These are phyloP conservation scores for Carposina sasakii DNA, from an alignment of 1,140 invertebrate species.

Conservation along the genomic window DNA sequence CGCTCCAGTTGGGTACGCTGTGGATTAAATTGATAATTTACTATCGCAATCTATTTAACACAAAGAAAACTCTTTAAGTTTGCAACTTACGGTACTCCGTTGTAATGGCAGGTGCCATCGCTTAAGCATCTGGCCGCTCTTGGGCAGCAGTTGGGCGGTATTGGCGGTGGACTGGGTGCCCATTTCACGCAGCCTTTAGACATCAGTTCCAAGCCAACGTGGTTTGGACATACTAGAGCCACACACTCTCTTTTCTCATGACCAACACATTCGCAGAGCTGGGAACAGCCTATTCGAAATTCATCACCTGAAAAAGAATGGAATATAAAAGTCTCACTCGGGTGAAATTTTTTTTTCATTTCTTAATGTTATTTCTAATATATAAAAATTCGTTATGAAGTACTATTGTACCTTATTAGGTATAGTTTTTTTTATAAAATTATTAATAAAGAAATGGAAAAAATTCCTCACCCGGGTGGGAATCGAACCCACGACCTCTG, in stretches of 20 bases:
- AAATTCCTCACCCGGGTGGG: too few species aligned
- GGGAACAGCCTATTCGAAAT: constrained; percentile 84
- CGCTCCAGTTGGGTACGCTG: constrained; percentile 78
- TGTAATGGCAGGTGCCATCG: constrained; percentile 84
- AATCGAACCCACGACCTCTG: too few species aligned
- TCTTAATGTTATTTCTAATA: too few species aligned
- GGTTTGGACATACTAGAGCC: constrained; percentile 85
- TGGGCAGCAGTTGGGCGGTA: constrained; percentile 87
- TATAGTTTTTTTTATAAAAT: too few species aligned
- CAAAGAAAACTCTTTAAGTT: background rate
- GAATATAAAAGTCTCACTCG: too few species aligned
- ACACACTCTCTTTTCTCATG: constrained; percentile 80
- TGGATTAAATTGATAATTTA: background rate
- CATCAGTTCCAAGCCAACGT: constrained; percentile 86
- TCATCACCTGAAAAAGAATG: constrained; percentile 73
- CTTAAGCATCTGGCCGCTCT: constrained; percentile 82
- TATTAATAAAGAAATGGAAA: too few species aligned
- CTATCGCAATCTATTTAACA: background rate
- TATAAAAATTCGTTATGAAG: too few species aligned
- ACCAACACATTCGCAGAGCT: constrained; percentile 79
- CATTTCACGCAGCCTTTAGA: constrained; percentile 88
- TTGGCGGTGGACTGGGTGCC: constrained; percentile 83
- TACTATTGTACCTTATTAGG: too few species aligned
- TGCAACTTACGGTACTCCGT: constrained; percentile 74
- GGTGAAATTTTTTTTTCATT: too few species aligned